phyloP scores from a whole-genome alignment of 2,888 invertebrate species.

The Masnerella sp. region DNA sequence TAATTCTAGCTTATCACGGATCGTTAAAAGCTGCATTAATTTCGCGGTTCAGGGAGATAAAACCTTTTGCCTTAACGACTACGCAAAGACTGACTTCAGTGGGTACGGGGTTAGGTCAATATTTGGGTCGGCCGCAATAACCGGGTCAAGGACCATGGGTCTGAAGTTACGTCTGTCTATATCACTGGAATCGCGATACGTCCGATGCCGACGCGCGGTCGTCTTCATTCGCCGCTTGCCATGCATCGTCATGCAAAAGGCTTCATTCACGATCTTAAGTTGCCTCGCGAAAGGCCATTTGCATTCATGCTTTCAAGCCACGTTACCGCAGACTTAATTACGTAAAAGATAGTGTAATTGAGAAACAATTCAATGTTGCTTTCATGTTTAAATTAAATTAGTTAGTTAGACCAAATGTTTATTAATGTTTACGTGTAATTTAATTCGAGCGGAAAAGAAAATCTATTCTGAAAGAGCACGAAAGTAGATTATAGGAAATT shows the following conservation, averaged over 20 bases:
- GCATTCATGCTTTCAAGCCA: too few relatives aligned
- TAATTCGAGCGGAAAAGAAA: too few relatives aligned
- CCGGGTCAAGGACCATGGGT: slow-evolving; percentile 71
- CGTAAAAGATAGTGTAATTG: too few relatives aligned
- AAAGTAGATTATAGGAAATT: too few relatives aligned
- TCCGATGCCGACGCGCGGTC: slow-evolving; percentile 25
- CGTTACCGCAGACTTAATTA: too few relatives aligned
- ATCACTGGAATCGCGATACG: slow-evolving; percentile 53
- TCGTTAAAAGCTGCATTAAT: slow-evolving; percentile 58
- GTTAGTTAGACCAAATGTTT: too few relatives aligned
- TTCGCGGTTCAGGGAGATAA: slow-evolving; percentile 64
- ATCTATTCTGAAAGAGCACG: too few relatives aligned
- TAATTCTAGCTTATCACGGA: slow-evolving; percentile 54
- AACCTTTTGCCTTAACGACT: slow-evolving; percentile 67
- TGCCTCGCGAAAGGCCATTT: too few relatives aligned
- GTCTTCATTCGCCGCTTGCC: neutral
- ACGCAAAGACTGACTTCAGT: slow-evolving; percentile 62
- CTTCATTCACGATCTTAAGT: too few relatives aligned
- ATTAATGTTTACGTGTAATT: too few relatives aligned
- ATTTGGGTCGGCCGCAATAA: slow-evolving; percentile 69
- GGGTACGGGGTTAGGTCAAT: slow-evolving; percentile 69
- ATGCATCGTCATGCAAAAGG: neutral
- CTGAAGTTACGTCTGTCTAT: slow-evolving; percentile 56
- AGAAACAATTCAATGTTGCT: too few relatives aligned
- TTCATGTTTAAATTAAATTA: too few relatives aligned